These are phyloP conservation scores for Calliphora vicina DNA, from an alignment of 1,140 invertebrate genomes.

Conservation along the genomic window DNA sequence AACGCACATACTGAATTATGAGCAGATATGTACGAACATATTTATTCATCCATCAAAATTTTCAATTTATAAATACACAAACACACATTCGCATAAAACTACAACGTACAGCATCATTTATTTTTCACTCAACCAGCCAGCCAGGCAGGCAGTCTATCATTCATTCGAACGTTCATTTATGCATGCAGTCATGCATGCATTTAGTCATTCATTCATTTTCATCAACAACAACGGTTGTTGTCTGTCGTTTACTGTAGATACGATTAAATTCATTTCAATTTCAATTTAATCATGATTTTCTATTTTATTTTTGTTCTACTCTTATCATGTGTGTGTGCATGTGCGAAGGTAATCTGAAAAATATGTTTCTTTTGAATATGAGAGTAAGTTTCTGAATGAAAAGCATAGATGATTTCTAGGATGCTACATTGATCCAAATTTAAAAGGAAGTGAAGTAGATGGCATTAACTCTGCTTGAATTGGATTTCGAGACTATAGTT, in stretches of 20 bases:
- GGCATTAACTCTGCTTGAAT: too few relatives aligned
- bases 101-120: neutral
- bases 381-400: too few relatives aligned
- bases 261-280: constrained; percentile 5
- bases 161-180: neutral
- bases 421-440: too few relatives aligned
- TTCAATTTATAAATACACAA: neutral
- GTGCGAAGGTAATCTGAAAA: neutral
- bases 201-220: neutral
- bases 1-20: too few relatives aligned
- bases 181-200: neutral
- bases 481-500: too few relatives aligned
- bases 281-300: neutral
- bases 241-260: neutral
- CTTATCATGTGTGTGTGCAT: neutral
- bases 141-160: neutral
- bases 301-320: neutral
- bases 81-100: neutral
- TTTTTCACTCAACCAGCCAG: neutral
- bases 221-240: neutral
- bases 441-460: too few relatives aligned
- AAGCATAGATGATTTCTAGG: too few relatives aligned
- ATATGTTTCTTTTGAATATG: too few relatives aligned
- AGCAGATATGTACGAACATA: neutral
- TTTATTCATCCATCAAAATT: neutral